A percentile compares a stretch with the other conserved stretches of the same genome.
phyloP scores from a whole-genome alignment of 2,888 invertebrate genomes.

The Metallyticus violacea region DNA sequence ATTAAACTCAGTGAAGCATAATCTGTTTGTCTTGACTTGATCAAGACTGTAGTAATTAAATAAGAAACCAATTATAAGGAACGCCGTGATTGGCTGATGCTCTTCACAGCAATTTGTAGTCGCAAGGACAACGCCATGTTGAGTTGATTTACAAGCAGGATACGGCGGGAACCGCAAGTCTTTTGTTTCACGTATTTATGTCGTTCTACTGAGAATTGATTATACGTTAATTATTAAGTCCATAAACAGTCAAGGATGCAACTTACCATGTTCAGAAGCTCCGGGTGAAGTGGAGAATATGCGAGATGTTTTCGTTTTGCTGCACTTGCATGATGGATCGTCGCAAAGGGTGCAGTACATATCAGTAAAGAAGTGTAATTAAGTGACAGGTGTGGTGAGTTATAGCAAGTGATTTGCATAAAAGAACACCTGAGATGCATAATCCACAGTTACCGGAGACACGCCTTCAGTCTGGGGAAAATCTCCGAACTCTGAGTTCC shows the following conservation, averaged over 20 bases:
- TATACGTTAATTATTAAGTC: background rate
- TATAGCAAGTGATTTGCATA: too few species aligned
- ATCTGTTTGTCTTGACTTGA: background rate
- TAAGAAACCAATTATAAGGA: background rate
- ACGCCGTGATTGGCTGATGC: background rate
- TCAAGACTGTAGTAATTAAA: background rate
- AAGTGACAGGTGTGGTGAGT: too few species aligned
- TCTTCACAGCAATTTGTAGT: background rate
- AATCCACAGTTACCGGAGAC: too few species aligned
- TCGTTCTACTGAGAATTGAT: background rate
- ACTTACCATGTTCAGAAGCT: too few species aligned
- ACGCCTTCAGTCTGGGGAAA: too few species aligned
- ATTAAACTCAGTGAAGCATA: background rate
- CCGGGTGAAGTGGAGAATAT: too few species aligned
- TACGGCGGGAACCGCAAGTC: background rate
- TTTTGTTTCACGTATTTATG: background rate
- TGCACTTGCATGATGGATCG: too few species aligned
- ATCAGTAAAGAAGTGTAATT: too few species aligned
- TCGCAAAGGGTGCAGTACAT: too few species aligned
- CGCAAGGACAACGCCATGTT: background rate
- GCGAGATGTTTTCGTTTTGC: too few species aligned
- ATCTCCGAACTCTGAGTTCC: too few species aligned
- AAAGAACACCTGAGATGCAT: too few species aligned
- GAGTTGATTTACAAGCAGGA: background rate
- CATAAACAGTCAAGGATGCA: background rate